phyloP scores from a whole-genome alignment of 2,888 invertebrate species.

The Patella caerulea region DNA sequence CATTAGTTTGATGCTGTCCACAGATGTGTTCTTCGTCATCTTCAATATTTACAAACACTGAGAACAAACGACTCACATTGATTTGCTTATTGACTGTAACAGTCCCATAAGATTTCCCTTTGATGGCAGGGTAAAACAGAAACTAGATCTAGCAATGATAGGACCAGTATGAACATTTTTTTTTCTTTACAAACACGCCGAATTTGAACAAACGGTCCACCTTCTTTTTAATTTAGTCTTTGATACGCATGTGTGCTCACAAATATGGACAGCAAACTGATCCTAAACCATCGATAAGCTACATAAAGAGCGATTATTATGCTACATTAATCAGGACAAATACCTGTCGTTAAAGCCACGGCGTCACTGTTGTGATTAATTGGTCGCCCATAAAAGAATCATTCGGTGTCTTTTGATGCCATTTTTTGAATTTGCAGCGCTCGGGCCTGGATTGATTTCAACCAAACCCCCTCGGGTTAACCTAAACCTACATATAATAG shows the following conservation, averaged over 20 bases:
- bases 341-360: too few species aligned
- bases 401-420: neutral
- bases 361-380: neutral
- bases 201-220: neutral
- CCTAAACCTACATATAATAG: too few species aligned
- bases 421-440: too few species aligned
- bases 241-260: constrained; percentile 6
- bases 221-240: constrained; percentile 1
- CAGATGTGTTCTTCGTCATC: neutral
- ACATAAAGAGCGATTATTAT: neutral
- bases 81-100: constrained; percentile 10
- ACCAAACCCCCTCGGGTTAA: too few species aligned
- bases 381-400: neutral
- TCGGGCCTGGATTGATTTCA: too few species aligned
- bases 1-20: neutral
- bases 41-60: neutral
- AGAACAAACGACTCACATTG: neutral
- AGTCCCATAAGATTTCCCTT: constrained; percentile 4
- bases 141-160: constrained; percentile 2
- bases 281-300: neutral
- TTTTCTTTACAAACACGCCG: too few species aligned
- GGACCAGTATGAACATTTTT: neutral
- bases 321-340: neutral
- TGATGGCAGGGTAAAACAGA: neutral
- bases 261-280: neutral